A percentile compares a stretch with the other conserved stretches of the same genome.
Conservation (phyloP, 2,113 vertebrate species). For the Parotia lawesii region DNA sequence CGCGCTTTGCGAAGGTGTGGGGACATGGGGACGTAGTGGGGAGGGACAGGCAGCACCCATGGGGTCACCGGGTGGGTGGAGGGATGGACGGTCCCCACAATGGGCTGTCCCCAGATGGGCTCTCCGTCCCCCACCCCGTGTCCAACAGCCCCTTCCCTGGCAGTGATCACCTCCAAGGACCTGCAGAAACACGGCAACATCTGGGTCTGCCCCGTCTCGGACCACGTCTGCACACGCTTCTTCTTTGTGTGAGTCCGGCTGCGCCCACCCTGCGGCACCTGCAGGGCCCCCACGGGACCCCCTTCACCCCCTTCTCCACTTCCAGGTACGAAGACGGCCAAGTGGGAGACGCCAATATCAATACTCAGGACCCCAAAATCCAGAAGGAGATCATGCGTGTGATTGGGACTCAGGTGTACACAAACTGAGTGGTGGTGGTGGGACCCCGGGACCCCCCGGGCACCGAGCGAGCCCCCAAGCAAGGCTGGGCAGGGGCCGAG, state of each 20-base stretch:
- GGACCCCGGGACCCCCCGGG: neutral
- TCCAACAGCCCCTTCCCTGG: neutral
- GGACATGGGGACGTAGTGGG: accelerated
- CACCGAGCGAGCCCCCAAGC: neutral
- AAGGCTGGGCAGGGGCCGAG: neutral
- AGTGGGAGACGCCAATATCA: conserved; percentile 98
- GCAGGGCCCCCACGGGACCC: accelerated
- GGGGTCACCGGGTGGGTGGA: neutral
- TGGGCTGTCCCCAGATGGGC: neutral
- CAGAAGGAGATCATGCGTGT: conserved; percentile 99
- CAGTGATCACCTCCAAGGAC: conserved; percentile 99
- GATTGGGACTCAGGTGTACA: conserved; percentile 98
- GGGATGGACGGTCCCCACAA: neutral
- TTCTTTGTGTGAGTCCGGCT: conserved; percentile 93
- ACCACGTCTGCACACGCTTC: conserved; percentile 98
- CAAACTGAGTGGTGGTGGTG: conserved; percentile 77
- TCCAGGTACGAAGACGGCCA: conserved; percentile 96
- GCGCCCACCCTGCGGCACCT: accelerated
- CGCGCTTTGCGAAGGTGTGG: conserved; percentile 94
- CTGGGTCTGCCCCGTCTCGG: conserved; percentile 98
- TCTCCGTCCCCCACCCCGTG: accelerated
- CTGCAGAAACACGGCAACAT: conserved; percentile 99
- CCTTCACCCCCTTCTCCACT: neutral
- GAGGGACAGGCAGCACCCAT: neutral
- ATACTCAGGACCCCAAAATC: conserved; percentile 99